phyloP scores from a whole-genome alignment of 2,888 invertebrate species.

The Merodon equestris region DNA sequence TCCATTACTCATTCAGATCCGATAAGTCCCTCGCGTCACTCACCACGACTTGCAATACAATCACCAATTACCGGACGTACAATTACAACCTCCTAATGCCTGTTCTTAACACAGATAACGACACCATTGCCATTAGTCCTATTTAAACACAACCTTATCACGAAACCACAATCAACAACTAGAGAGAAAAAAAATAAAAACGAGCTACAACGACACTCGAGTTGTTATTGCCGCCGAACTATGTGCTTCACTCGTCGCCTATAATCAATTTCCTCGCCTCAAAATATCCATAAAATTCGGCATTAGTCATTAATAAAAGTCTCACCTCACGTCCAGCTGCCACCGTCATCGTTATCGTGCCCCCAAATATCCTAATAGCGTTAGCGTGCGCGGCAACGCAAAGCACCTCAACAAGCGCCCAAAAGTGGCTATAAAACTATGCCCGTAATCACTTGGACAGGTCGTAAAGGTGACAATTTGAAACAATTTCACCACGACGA shows the following conservation, averaged over 20 bases:
- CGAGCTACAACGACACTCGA: no score
- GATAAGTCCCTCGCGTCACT: slow-evolving; percentile 36
- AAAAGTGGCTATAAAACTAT: slow-evolving; percentile 42
- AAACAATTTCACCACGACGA: slow-evolving; percentile 53
- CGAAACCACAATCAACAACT: slow-evolving; percentile 13
- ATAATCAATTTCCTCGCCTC: slow-evolving; percentile 62
- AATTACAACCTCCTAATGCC: slow-evolving; percentile 47
- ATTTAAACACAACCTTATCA: slow-evolving; percentile 29
- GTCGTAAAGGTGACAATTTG: slow-evolving; percentile 67
- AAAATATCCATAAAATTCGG: slow-evolving; percentile 63
- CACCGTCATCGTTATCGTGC: not conserved
- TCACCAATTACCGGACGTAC: slow-evolving; percentile 49
- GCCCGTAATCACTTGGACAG: slow-evolving; percentile 62
- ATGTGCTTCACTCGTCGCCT: slow-evolving; percentile 19
- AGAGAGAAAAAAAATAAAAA: no score
- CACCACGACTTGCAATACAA: slow-evolving; percentile 24
- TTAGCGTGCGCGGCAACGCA: slow-evolving; percentile 19
- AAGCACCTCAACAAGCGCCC: slow-evolving; percentile 16
- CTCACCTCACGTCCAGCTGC: slow-evolving; percentile 1
- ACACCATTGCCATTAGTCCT: slow-evolving; percentile 27
- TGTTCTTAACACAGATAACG: slow-evolving; percentile 53
- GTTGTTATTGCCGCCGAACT: no score
- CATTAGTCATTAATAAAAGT: slow-evolving; percentile 61
- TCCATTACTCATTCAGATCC: slow-evolving; percentile 49
- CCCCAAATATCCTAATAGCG: slow-evolving; percentile 46